These are phyloP conservation scores for Drosophila nebulosa DNA, from an alignment of 1,140 invertebrate genomes.

Conservation along the genomic window DNA sequence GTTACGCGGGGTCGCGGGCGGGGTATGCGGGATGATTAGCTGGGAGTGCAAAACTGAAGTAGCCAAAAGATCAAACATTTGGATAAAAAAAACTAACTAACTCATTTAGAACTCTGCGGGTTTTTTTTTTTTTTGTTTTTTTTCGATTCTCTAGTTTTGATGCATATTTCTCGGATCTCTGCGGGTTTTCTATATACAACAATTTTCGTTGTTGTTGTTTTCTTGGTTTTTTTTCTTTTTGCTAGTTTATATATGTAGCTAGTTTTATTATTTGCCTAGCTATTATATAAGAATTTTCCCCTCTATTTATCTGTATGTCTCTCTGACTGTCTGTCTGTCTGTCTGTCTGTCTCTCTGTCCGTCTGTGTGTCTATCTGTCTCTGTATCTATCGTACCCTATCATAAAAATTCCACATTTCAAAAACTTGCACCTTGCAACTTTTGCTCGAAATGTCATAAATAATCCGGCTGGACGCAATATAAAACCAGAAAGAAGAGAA, in stretches of 20 bases:
- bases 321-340: not conserved
- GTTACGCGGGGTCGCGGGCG: not conserved
- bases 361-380: slow-evolving; percentile 4
- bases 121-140: not conserved
- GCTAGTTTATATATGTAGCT: slow-evolving; percentile 30
- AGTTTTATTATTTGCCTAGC: not conserved
- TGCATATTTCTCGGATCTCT: not conserved
- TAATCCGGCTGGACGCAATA: slow-evolving; percentile 48
- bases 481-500: slow-evolving; percentile 60
- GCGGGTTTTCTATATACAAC: not conserved
- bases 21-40: not conserved
- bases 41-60: not conserved
- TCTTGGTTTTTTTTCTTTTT: slow-evolving; percentile 37
- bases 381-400: slow-evolving; percentile 26
- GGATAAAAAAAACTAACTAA: not conserved
- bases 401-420: slow-evolving; percentile 75
- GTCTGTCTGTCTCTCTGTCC: not conserved
- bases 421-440: slow-evolving; percentile 78
- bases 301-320: not conserved
- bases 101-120: not conserved
- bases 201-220: no score
- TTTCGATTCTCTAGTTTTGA: not conserved
- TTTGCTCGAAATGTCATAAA: slow-evolving; percentile 73
- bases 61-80: not conserved
- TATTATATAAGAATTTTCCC: slow-evolving; percentile 56